These are phyloP conservation scores for Polyommatus iphigenia DNA, from an alignment of 2,888 invertebrate genomes.

Conservation along the genomic window DNA sequence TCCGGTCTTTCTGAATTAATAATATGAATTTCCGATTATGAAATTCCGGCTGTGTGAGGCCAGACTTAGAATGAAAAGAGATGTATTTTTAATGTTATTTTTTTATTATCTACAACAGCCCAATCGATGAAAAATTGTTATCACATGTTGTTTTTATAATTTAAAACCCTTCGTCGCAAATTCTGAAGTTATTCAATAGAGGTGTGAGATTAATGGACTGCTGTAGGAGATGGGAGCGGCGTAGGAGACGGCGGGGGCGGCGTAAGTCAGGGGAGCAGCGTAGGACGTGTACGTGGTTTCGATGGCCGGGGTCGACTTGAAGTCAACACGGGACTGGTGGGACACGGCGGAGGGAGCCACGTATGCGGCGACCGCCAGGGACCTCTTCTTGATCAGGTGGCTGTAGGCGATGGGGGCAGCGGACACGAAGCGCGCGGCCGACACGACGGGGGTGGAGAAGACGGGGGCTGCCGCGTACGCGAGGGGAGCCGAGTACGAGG, in stretches of 20 bases:
- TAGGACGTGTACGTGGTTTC: conserved; percentile 48
- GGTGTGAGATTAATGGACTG: conserved; percentile 36
- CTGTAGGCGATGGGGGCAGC: conserved; percentile 50
- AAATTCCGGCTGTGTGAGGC: too few species aligned
- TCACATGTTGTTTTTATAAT: conserved; percentile 11
- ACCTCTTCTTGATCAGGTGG: conserved; percentile 62
- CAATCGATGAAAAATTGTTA: not conserved
- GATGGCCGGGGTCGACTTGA: conserved; percentile 48
- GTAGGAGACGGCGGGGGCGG: conserved; percentile 36
- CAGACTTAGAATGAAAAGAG: not conserved
- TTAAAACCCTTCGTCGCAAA: not conserved
- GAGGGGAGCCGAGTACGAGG: conserved; percentile 47
- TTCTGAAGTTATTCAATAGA: conserved; percentile 36
- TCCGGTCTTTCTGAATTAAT: too few species aligned
- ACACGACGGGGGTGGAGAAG: conserved; percentile 50
- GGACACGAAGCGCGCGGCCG: conserved; percentile 50
- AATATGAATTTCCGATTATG: too few species aligned
- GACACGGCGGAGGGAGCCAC: conserved; percentile 53
- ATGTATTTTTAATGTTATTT: not conserved
- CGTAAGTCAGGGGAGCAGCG: conserved; percentile 41
- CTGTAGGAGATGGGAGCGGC: conserved; percentile 43
- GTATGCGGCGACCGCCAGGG: conserved; percentile 48
- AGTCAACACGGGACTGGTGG: conserved; percentile 54
- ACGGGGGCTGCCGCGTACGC: conserved; percentile 36
- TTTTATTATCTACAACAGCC: conserved; percentile 26